Conservation (phyloP, 2,113 vertebrate species). For the Mustela nigripes region DNA sequence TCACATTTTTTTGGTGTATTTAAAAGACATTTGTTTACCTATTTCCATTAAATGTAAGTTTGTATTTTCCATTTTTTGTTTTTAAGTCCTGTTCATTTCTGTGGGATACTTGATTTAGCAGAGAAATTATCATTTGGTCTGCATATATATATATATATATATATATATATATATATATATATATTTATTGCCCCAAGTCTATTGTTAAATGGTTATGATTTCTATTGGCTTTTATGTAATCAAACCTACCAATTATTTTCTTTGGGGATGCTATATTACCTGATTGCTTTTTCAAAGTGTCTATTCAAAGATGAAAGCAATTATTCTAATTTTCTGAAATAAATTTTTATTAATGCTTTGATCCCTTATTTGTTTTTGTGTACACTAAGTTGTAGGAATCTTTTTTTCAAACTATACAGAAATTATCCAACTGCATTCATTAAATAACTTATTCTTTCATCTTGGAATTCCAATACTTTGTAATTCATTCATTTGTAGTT, state of each 20-base stretch:
- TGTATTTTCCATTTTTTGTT: neutral
- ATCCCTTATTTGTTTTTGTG: neutral
- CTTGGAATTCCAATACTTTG: neutral
- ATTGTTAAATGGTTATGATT: neutral
- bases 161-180: too few relatives aligned
- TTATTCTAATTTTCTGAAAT: neutral
- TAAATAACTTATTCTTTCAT: neutral
- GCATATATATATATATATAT: neutral
- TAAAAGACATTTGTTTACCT: neutral
- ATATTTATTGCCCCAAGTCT: neutral
- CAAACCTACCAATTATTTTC: neutral
- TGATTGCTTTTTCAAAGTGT: neutral
- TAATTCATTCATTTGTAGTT: neutral
- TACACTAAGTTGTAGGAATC: neutral
- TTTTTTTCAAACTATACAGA: neutral
- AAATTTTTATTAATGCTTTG: neutral
- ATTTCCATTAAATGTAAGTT: neutral
- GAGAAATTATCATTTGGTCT: neutral
- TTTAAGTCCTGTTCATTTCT: neutral
- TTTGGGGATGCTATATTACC: neutral
- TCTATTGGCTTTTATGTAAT: neutral
- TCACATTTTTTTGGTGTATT: neutral
- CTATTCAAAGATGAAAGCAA: neutral
- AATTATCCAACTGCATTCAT: neutral
- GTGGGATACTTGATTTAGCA: neutral